Conservation (phyloP, 2,113 vertebrate genomes). For the human region GRCh38 chr4:138467001-138467500, state of each 20-base stretch:
- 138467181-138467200: neutral
- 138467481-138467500: neutral
- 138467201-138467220: neutral
- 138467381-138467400: neutral
- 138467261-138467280: neutral
- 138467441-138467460: neutral
- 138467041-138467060: neutral
- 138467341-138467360: neutral
- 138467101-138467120: neutral
- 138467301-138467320: neutral
- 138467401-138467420: neutral
- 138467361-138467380: neutral
- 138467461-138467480: neutral
- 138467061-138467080: neutral
- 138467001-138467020: conserved; percentile 1
- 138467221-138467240: no score
- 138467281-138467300: neutral
- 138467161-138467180: neutral
- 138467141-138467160: neutral
- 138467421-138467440: neutral
- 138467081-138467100: neutral
- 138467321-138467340: neutral
- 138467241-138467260: neutral
- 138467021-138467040: neutral
- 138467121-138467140: neutral